These are phyloP conservation scores for Willowsia nigromaculata DNA, from an alignment of 2,888 invertebrate genomes.

Conservation along the genomic window DNA sequence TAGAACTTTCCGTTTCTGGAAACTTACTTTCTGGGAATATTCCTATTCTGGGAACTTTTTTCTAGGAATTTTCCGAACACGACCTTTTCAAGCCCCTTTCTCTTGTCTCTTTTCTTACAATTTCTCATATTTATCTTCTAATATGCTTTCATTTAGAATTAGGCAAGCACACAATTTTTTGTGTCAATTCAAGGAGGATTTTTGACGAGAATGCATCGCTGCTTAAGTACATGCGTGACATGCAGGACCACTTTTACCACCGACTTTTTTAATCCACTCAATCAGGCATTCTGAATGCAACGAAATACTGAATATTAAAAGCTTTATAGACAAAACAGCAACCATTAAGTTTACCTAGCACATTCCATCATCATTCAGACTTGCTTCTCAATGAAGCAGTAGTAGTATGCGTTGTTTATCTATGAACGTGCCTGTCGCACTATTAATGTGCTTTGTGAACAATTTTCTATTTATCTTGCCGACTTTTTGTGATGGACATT, in stretches of 20 bases:
- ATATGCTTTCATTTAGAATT: not conserved
- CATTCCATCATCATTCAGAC: not conserved
- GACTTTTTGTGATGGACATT: slow-evolving; percentile 52
- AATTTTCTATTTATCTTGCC: slow-evolving; percentile 44
- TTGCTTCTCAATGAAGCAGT: not conserved
- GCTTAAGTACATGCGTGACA: not conserved
- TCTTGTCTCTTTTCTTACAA: slow-evolving; percentile 35
- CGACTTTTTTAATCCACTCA: slow-evolving; percentile 28
- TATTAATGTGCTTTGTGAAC: slow-evolving; percentile 46
- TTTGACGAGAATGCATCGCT: not conserved
- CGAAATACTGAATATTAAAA: not conserved
- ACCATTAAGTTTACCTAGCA: not conserved
- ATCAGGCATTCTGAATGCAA: not conserved
- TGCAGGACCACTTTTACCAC: not conserved
- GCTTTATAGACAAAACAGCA: not conserved
- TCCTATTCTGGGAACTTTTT: too few species aligned
- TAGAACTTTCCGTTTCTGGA: too few species aligned
- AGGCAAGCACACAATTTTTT: not conserved
- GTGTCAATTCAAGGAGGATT: not conserved
- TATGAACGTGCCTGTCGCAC: slow-evolving; percentile 41
- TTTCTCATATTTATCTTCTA: not conserved
- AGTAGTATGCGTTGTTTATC: slow-evolving; percentile 17
- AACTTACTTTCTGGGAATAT: too few species aligned
- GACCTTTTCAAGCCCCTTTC: slow-evolving; percentile 52
- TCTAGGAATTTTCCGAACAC: too few species aligned